Conservation (phyloP, 2,113 vertebrate genomes). For the Anhinga rufa region DNA sequence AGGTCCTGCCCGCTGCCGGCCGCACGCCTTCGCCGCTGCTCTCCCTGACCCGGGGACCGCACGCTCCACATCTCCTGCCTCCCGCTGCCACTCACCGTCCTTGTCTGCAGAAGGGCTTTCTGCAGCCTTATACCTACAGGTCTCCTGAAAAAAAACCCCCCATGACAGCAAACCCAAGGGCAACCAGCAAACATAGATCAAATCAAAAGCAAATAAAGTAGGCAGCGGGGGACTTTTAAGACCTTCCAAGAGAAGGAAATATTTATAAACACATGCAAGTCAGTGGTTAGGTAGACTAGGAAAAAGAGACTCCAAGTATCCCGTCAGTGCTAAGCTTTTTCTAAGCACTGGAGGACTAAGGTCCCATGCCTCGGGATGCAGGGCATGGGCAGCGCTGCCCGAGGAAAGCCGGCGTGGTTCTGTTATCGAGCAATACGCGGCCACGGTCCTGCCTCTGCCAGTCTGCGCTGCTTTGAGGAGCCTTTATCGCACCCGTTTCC, state of each 20-base stretch:
- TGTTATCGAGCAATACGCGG: accelerated
- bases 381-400: neutral
- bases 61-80: accelerated
- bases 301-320: neutral
- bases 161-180: neutral
- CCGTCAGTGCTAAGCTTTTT: neutral
- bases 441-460: neutral
- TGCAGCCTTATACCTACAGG: neutral
- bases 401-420: neutral
- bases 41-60: neutral
- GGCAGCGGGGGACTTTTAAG: neutral
- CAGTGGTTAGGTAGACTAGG: accelerated
- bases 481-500: neutral
- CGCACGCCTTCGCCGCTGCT: neutral
- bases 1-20: neutral
- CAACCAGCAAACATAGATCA: accelerated
- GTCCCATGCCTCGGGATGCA: neutral
- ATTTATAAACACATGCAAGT: neutral
- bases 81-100: neutral
- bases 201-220: neutral
- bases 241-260: neutral
- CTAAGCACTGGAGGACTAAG: accelerated
- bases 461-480: neutral
- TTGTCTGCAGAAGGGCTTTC: neutral
- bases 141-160: neutral